Conservation (phyloP, 2,888 invertebrate genomes). For the Zaprionus bogoriensis region DNA sequence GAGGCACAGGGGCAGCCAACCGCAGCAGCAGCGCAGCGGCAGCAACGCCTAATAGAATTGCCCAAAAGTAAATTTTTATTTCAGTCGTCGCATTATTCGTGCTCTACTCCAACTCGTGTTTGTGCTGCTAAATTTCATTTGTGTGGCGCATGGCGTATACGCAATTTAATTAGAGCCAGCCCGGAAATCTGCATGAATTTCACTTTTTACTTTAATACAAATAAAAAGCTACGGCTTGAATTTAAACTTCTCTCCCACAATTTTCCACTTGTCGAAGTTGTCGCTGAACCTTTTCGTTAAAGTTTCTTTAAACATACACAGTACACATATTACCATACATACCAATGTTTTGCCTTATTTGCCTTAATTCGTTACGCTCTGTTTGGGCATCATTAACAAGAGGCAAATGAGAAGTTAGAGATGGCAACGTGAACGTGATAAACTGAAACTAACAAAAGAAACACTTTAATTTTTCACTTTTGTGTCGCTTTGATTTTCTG, state of each 20-base stretch:
- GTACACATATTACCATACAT: background rate
- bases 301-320: background rate
- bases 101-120: constrained; percentile 16
- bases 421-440: constrained; percentile 7
- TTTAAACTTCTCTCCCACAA: background rate
- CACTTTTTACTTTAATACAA: constrained; percentile 4
- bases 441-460: background rate
- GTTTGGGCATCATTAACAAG: constrained; percentile 8
- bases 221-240: background rate
- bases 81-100: constrained; percentile 20
- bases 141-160: constrained; percentile 48
- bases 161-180: constrained; percentile 44
- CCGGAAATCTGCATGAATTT: constrained; percentile 14
- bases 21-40: constrained; percentile 22
- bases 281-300: background rate
- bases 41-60: constrained; percentile 43
- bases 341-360: background rate
- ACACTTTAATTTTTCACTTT: too few species aligned
- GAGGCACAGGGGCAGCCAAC: constrained; percentile 37
- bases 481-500: too few species aligned
- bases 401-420: background rate
- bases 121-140: constrained; percentile 48
- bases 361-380: constrained; percentile 18
- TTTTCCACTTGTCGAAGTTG: constrained; percentile 1
- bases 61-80: constrained; percentile 58